These are phyloP conservation scores for Clarias fuscus DNA, from an alignment of 2,797 vertebrate genomes.

Conservation along the genomic window DNA sequence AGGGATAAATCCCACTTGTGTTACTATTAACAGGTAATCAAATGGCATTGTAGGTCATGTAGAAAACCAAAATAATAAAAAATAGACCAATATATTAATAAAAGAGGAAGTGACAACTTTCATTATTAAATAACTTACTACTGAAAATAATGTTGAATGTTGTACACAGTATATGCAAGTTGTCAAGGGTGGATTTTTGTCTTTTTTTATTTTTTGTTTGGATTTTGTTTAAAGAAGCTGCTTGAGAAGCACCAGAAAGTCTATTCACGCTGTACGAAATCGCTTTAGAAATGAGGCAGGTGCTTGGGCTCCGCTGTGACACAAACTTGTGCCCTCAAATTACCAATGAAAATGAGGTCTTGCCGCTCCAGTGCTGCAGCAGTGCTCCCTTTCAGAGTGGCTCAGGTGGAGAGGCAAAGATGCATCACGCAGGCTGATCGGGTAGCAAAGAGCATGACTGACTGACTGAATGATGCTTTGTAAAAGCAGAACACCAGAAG, in stretches of 20 bases:
- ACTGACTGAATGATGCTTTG: background rate
- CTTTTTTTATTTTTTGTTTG: background rate
- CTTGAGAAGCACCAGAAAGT: conserved; percentile 20
- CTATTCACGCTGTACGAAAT: conserved; percentile 23
- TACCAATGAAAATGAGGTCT: conserved; percentile 44
- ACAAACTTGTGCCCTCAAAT: conserved; percentile 41
- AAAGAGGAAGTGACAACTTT: background rate
- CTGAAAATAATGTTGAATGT: too few relatives aligned
- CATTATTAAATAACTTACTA: background rate
- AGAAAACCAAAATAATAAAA: background rate
- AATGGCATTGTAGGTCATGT: background rate
- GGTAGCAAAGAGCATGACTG: conserved; percentile 34
- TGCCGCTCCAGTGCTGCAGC: conserved; percentile 15
- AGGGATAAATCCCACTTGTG: background rate
- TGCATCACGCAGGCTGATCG: conserved; percentile 3
- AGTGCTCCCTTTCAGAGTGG: background rate
- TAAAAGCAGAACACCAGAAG: conserved; percentile 4
- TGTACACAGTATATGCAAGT: background rate
- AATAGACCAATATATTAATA: background rate
- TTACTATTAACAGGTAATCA: background rate
- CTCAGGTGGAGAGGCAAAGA: conserved; percentile 45
- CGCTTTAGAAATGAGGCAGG: conserved; percentile 46
- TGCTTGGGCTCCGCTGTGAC: conserved; percentile 26
- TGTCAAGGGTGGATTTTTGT: background rate
- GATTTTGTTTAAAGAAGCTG: background rate